These are phyloP conservation scores for Bubo scandiacus DNA, from an alignment of 2,113 vertebrate genomes.

Conservation along the genomic window DNA sequence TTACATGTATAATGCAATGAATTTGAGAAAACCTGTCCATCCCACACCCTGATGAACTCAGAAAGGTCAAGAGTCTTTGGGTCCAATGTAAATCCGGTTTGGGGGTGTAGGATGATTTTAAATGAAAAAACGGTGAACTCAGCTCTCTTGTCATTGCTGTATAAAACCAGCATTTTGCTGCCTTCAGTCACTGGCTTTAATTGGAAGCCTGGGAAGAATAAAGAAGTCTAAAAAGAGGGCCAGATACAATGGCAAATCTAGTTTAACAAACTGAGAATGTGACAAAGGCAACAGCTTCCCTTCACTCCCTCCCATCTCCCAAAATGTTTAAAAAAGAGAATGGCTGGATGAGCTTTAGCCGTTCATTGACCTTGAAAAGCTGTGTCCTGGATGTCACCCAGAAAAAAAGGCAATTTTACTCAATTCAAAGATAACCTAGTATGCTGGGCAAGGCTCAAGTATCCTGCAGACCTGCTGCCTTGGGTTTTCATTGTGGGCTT, in stretches of 20 bases:
- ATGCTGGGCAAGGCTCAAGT: not conserved
- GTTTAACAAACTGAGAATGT: not conserved
- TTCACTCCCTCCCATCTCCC: not conserved
- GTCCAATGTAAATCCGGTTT: not conserved
- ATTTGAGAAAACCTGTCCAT: not conserved
- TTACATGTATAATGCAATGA: not conserved
- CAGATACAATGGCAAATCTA: not conserved
- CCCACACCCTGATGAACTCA: not conserved
- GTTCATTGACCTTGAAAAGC: not conserved
- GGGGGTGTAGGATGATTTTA: not conserved
- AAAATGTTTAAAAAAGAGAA: not conserved
- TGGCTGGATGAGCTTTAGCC: not conserved
- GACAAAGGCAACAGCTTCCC: slow-evolving; percentile 1
- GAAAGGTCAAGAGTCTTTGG: not conserved
- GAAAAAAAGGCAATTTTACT: not conserved
- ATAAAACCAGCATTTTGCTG: slow-evolving; percentile 4
- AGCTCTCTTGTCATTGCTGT: not conserved
- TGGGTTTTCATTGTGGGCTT: not conserved
- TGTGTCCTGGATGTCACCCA: not conserved
- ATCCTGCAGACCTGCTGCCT: not conserved
- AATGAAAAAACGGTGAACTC: slow-evolving; percentile 12
- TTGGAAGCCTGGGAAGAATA: slow-evolving; percentile 1
- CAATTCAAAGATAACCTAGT: not conserved
- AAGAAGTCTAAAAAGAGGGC: not conserved
- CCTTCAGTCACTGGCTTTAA: slow-evolving; percentile 1